Percentiles rank a stretch among this genome's conserved stretches.
phyloP scores from a whole-genome alignment of 2,888 invertebrate genomes.

The Chrysotoxum bicinctum region DNA sequence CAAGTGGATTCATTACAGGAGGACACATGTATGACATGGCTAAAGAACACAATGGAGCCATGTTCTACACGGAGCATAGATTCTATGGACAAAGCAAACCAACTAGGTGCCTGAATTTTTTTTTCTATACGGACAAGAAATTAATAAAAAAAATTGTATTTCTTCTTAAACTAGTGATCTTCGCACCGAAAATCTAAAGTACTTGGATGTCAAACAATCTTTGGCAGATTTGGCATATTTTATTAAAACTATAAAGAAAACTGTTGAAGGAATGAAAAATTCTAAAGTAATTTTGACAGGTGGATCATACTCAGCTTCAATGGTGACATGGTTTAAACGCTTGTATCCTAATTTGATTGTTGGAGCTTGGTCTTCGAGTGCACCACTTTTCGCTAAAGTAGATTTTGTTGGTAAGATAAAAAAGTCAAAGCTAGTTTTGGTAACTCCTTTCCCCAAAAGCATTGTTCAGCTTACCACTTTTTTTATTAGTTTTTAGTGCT shows the following conservation, averaged over 20 bases:
- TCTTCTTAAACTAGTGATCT: slow-evolving; percentile 81
- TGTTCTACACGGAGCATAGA: slow-evolving; percentile 91
- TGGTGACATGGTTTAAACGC: slow-evolving; percentile 86
- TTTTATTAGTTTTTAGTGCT: too few relatives aligned
- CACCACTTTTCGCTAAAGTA: slow-evolving; percentile 84
- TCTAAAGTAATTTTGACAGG: slow-evolving; percentile 83
- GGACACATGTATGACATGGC: slow-evolving; percentile 87
- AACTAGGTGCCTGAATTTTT: slow-evolving; percentile 82
- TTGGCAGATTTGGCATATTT: slow-evolving; percentile 86
- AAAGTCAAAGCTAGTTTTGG: not conserved
- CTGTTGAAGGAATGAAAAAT: slow-evolving; percentile 77
- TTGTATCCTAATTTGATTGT: slow-evolving; percentile 85
- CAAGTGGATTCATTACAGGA: slow-evolving; percentile 83
- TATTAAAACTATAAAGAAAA: slow-evolving; percentile 82
- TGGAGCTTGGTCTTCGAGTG: slow-evolving; percentile 86
- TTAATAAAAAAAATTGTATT: not conserved
- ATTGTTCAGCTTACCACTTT: too few relatives aligned
- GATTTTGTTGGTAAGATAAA: slow-evolving; percentile 82
- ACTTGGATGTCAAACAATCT: slow-evolving; percentile 85
- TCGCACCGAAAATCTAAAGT: slow-evolving; percentile 83
- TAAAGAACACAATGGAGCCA: slow-evolving; percentile 83
- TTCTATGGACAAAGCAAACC: slow-evolving; percentile 90
- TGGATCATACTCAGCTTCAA: slow-evolving; percentile 86
- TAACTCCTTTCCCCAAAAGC: too few relatives aligned
- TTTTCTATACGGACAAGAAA: not conserved